Evolutionary conservation across 2,888 invertebrate species (phyloP).

Genomic region (Tipula helvola): DNA sequence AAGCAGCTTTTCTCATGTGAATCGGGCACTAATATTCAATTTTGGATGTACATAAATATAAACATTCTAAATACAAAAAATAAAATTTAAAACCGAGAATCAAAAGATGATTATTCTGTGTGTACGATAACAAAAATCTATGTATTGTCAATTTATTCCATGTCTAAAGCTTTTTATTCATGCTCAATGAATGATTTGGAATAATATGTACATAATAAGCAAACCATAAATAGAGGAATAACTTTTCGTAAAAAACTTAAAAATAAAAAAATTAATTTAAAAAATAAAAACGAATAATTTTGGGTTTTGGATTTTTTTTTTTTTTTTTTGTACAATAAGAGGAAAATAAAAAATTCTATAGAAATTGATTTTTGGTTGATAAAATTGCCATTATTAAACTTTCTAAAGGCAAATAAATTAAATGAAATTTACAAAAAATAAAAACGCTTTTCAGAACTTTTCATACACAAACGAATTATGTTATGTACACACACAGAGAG

Average conservation of each 20-base stretch:
- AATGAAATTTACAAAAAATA: background rate
- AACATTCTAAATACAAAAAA: background rate
- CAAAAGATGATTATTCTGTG: background rate
- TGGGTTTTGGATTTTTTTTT: background rate
- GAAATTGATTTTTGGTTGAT: constrained; percentile 4
- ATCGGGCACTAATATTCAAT: too few species aligned
- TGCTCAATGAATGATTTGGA: background rate
- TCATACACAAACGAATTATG: background rate
- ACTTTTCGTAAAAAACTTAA: background rate
- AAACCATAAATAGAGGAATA: background rate
- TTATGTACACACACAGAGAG: background rate
- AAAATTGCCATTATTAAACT: background rate
- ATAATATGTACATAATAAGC: background rate
- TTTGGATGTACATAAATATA: too few species aligned
- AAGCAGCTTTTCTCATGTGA: too few species aligned
- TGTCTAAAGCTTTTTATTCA: background rate
- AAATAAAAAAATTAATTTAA: background rate
- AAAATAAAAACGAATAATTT: background rate
- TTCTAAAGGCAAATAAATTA: background rate
- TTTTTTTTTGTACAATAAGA: background rate
- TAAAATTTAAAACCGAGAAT: background rate
- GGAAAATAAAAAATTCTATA: background rate
- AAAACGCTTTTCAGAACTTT: background rate
- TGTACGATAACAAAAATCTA: background rate
- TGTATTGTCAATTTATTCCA: background rate